These are phyloP conservation scores for Microctenopoma steveboyesi DNA, from an alignment of 2,797 vertebrate species.

Conservation along the genomic window DNA sequence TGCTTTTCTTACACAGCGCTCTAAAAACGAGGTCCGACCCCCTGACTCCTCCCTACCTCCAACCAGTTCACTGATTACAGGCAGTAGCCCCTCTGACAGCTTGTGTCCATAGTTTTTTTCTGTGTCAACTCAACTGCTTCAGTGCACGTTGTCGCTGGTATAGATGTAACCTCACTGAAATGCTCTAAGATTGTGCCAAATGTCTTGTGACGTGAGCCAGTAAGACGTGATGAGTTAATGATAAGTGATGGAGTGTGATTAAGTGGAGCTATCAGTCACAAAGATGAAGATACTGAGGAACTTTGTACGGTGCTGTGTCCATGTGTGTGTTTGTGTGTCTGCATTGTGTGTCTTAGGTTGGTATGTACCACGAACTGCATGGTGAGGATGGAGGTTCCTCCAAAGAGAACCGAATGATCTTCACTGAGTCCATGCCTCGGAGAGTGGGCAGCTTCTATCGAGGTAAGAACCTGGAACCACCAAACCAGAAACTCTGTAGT, in stretches of 20 bases:
- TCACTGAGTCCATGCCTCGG: conserved; percentile 96
- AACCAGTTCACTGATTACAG: conserved; percentile 28
- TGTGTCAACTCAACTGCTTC: conserved; percentile 63
- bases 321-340: conserved; percentile 27
- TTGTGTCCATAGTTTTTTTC: conserved; percentile 56
- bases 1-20: conserved; percentile 86
- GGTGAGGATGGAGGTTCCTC: conserved; percentile 91
- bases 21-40: conserved; percentile 89
- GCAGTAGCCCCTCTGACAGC: conserved; percentile 51
- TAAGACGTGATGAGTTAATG: conserved; percentile 37
- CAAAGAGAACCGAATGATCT: conserved; percentile 96
- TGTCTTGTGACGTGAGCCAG: conserved; percentile 58
- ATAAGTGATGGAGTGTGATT: conserved; percentile 19
- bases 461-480: conserved; percentile 81
- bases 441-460: conserved; percentile 98
- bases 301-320: conserved; percentile 20
- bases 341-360: conserved; percentile 80
- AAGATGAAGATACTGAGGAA: conserved; percentile 19
- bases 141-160: conserved; percentile 69
- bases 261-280: conserved; percentile 2
- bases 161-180: conserved; percentile 67
- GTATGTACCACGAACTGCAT: conserved; percentile 93
- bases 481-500: not conserved
- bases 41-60: conserved; percentile 40
- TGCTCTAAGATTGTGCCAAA: conserved; percentile 46